Evolutionary conservation across 1,140 invertebrate genomes (phyloP).

Genomic region (Pteromalus puparum): DNA sequence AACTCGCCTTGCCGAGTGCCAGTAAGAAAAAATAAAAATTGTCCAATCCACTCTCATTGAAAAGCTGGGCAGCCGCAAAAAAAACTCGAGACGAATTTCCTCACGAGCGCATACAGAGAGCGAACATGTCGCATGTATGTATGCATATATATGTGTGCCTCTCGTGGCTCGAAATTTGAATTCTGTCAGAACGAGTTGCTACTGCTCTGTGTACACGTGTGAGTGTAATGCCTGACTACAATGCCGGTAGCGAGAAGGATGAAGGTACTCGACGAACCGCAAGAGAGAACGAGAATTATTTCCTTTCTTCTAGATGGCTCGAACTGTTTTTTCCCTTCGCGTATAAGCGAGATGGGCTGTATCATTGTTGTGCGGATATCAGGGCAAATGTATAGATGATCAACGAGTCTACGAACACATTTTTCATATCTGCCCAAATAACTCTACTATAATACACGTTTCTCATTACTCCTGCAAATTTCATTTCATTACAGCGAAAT

Average conservation of each 20-base stretch:
- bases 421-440: no score
- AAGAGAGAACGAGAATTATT: constrained; percentile 20
- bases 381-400: no score
- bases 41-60: constrained; percentile 3
- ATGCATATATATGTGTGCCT: background rate
- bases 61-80: background rate
- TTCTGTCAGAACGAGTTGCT: background rate
- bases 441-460: no score
- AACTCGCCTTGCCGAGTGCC: constrained; percentile 6
- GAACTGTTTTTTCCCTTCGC: background rate
- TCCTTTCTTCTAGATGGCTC: background rate
- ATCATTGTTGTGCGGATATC: no score
- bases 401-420: no score
- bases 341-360: background rate
- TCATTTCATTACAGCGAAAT: no score
- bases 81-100: background rate
- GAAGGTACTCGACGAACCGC: background rate
- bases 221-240: background rate
- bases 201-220: background rate
- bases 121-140: background rate
- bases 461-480: no score
- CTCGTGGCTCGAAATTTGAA: background rate
- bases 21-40: background rate
- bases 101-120: background rate
- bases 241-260: background rate